Evolutionary conservation across 1,140 invertebrate species (phyloP), one percentile per base, ranked within the genome.

Genomic region (Brachionus calyciflorus): DNA sequence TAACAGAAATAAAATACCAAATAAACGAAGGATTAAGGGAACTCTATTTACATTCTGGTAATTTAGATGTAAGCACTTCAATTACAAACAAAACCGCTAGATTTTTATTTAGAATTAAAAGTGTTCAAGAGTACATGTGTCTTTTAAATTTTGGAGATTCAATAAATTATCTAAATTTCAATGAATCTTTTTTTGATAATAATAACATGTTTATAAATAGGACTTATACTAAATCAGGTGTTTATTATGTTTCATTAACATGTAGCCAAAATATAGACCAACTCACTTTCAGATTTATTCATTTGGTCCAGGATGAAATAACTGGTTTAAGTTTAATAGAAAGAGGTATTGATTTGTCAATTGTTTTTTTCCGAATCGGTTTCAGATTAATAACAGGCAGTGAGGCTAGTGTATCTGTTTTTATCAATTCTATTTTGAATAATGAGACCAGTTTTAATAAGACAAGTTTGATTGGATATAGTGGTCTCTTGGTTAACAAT

Each of bases 101-200:
- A 12, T 65, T 65, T 44, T 65, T 65, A 24, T 65, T 65, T 24
- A 65, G 19, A 44, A 65, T 65, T 21, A 21, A 28, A 41, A 26
- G 19, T 14, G 33, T 44, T 65, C 60, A 65, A 65, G 60, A 44
- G 10, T 65, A 65, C 19, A 24, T 19, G 24, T 65, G 60, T 24
- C 5, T 24, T 5, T 4, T 44, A 9, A 44, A 65, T 41, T 65
- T 65, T 44, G 60, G 60, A 40, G 60, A 65, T 37, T 44, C 37
- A 24, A 26, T 14, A 21, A 5, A 9, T 44, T 30, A 65, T 65
- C 44, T 46, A 14, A 65, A 44, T 44, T 44, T 65, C 24, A 46
- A 37, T 24, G 60, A 65, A 12, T 44, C 21, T n/a, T 7, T 12
- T 24, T 24, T 41, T 41, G 40, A 65, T 24, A 44, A 24, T 19